Evolutionary conservation across 2,888 invertebrate genomes (phyloP), one percentile per base, ranked within the genome.

Genomic region (Schizaphis graminum): DNA sequence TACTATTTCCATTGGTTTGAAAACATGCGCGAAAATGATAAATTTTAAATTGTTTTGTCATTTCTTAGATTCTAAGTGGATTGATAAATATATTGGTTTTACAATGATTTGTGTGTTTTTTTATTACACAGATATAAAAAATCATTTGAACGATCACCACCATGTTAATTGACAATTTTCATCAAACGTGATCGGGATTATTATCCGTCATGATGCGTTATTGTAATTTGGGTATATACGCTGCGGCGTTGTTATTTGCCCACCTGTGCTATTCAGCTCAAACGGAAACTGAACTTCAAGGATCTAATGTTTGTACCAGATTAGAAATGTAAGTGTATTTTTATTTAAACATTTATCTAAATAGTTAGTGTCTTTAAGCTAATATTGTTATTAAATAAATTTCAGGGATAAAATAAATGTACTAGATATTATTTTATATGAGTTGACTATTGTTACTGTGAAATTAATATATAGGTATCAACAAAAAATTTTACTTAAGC

Each of bases 291-390:
- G 90, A 94, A 24, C 61, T 91, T 24, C 35, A 97, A 95, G 98
- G 98, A 91, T 97, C 98, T 53, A 98, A 98, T 96, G 97, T 98
- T 94, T 98, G 98, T 96, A 97, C 97, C 21, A 97, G 97, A 95
- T 97, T 97, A 95, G 98, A 98, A 96, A 96, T 97, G 98, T 98
- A 96, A 97, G 97, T 91, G 94, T 21, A 53, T 44, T 47, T 77
- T 44, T 11, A 86, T 90, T 53, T 53, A 53, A 53, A 53, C 21
- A 53, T 21, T 0, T 53, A 53, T 21, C 21, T 53, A 53, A 8
- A 11, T 67, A n/a, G n/a, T n/a, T n/a, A 16, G 4, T 4, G 13
- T 1, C n/a, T 61, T n/a, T n/a, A 56, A 56, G 26, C 57, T 8
- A 26, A 57, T 57, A 26, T 26, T 26, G 57, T 16, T n/a, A n/a